Conservation (phyloP, 2,797 vertebrate genomes). For the Morus bassanus region DNA sequence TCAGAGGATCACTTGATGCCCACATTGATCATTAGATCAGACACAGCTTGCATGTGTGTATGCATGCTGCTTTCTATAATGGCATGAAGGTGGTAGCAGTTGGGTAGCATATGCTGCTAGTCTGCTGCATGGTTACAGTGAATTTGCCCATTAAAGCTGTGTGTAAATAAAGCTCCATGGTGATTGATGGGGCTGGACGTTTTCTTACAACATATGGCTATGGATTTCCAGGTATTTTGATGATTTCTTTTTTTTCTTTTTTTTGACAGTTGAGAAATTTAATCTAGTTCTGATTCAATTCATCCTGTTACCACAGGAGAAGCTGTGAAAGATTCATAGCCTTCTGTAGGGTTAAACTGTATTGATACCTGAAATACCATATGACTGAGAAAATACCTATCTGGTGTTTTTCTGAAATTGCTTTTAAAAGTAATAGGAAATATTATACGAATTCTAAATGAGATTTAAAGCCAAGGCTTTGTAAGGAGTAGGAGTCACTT, state of each 20-base stretch:
- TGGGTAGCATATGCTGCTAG: constrained; percentile 46
- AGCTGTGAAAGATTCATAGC: neutral
- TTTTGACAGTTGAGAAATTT: neutral
- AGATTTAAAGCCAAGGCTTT: neutral
- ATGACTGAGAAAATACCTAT: neutral
- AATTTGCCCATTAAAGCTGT: constrained; percentile 22
- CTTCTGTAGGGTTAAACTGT: neutral
- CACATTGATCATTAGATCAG: neutral
- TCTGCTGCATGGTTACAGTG: constrained; percentile 20
- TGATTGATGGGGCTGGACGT: constrained; percentile 3
- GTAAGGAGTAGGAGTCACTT: neutral
- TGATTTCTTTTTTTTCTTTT: neutral
- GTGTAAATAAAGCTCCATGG: constrained; percentile 28
- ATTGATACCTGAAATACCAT: neutral
- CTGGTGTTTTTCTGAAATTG: neutral
- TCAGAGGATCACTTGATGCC: neutral
- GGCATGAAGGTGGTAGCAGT: neutral
- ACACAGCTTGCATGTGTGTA: neutral
- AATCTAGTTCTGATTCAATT: neutral
- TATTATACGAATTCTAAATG: neutral
- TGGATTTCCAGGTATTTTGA: constrained; percentile 36
- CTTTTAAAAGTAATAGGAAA: neutral
- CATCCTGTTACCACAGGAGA: neutral
- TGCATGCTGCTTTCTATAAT: neutral
- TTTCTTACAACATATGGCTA: constrained; percentile 26